phyloP scores from a whole-genome alignment of 2,888 invertebrate genomes.

The Dexiosoma caninum region DNA sequence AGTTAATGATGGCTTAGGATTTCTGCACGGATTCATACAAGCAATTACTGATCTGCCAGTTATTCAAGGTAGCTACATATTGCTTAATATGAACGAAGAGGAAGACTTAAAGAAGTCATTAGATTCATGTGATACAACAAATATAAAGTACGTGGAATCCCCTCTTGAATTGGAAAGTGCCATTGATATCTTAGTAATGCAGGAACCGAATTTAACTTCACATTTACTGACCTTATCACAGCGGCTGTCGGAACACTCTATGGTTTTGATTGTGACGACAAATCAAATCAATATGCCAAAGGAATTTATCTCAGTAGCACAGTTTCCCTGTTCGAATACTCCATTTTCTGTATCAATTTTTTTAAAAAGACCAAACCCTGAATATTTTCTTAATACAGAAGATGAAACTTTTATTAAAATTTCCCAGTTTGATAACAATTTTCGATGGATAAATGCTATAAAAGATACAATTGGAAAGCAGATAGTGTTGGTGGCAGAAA shows the following conservation, averaged over 20 bases:
- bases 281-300: neutral
- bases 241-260: neutral
- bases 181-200: slow-evolving; percentile 10
- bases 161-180: slow-evolving; percentile 1
- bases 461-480: slow-evolving; percentile 57
- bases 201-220: neutral
- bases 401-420: slow-evolving; percentile 62
- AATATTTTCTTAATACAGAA: neutral
- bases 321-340: neutral
- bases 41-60: slow-evolving; percentile 82
- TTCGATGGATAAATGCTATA: slow-evolving; percentile 66
- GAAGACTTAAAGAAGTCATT: neutral
- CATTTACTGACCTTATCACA: neutral
- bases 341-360: neutral
- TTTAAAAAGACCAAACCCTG: neutral
- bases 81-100: slow-evolving; percentile 69
- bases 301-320: neutral
- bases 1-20: slow-evolving; percentile 78
- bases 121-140: neutral
- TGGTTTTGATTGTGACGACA: slow-evolving; percentile 20
- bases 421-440: slow-evolving; percentile 62
- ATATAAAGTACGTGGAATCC: neutral
- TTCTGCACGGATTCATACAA: slow-evolving; percentile 79
- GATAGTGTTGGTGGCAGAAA: slow-evolving; percentile 82
- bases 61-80: slow-evolving; percentile 81